Conservation (phyloP, 2,888 invertebrate genomes). For the Erynnis tages region DNA sequence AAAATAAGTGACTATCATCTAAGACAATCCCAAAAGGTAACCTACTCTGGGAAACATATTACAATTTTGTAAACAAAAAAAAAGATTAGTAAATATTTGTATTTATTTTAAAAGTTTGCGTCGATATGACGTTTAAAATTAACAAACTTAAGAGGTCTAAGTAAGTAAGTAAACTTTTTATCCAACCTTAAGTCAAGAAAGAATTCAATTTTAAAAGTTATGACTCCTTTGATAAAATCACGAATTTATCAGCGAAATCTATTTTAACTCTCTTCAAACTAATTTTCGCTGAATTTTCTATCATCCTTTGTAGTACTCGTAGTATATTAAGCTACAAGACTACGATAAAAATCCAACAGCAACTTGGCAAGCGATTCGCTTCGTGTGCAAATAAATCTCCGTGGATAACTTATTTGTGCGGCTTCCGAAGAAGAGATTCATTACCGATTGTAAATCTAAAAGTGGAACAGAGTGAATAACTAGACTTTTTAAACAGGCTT, state of each 20-base stretch:
- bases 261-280: slow-evolving; percentile 6
- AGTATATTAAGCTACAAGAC: slow-evolving; percentile 27
- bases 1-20: too few species aligned
- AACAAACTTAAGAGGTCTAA: too few species aligned
- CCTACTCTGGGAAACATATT: too few species aligned
- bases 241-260: not conserved
- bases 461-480: slow-evolving; percentile 19
- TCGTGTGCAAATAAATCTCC: slow-evolving; percentile 28
- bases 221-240: not conserved
- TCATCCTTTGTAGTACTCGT: slow-evolving; percentile 3
- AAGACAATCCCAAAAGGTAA: too few species aligned
- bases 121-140: too few species aligned
- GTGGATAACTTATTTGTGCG: slow-evolving; percentile 29
- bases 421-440: slow-evolving; percentile 28
- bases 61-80: too few species aligned
- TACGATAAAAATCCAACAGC: slow-evolving; percentile 28
- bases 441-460: slow-evolving; percentile 28
- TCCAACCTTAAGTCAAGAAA: too few species aligned
- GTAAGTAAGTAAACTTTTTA: too few species aligned
- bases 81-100: too few species aligned
- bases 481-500: not conserved
- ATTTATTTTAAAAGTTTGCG: too few species aligned
- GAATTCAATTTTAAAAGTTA: too few species aligned
- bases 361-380: slow-evolving; percentile 28
- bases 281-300: slow-evolving; percentile 24